Evolutionary conservation across 2,113 vertebrate genomes (phyloP), one percentile per base, ranked within the genome.

Genomic region (Otus sunia): DNA sequence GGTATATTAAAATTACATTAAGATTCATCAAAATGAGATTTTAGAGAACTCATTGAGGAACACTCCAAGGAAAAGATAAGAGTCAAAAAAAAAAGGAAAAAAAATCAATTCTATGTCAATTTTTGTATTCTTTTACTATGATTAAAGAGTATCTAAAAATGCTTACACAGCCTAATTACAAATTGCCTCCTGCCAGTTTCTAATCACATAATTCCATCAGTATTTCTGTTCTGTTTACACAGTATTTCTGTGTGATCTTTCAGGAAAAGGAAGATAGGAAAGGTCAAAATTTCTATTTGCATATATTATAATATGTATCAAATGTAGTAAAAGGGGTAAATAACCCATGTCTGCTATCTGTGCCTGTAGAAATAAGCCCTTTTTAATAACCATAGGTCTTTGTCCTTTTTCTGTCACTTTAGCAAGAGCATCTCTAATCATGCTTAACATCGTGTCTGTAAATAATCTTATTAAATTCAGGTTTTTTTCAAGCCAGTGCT

Each of bases 401-500:
- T 55, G 21, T 75, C 12, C 8, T 63, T 69, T 62, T 71, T 21
- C 52, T 91, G 41, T 55, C 30, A 55, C 52, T 93, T 87, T 55
- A 22, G 23, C 32, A 58, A 80, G n/a, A 59, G 6, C n/a, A 58
- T 47, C 25, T 32, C 29, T 83, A 77, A 74, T 41, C 47, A 21
- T 11, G 29, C 21, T 23, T 34, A 76, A 36, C 37, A 12, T 36
- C 14, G 4, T 1, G 0, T 0, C 0, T 34, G 36, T 26, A 37
- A 86, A 66, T 55, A 71, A 53, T 59, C 32, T 15, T 53, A 59
- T 0, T n/a, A 71, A 88, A 41, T 36, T 71, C 64, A 50, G 27
- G 45, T 56, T 29, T 20, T 84, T 86, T 94, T 71, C 47, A 63
- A 78, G 32, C 5, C 37, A 67, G 2, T 62, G 37, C 18, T 72